Base-by-base conservation (phyloP, 2,888 invertebrate species). In the Brachypalpus laphriformis region DNA sequence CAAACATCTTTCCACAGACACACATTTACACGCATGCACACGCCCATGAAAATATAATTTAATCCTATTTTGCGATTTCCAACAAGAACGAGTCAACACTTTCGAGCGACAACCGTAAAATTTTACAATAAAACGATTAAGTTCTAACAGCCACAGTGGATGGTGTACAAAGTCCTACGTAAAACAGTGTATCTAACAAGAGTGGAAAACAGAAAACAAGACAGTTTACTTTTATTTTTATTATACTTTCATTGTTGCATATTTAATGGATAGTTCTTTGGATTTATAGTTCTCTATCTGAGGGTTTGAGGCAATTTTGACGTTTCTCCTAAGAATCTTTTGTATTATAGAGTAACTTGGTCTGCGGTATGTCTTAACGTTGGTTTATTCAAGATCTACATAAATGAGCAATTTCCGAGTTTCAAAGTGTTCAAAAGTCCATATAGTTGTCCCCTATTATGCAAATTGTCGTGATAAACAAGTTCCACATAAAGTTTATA, bases 111-210 rank as follows among this genome's bases (percentile, higher is more conserved):
- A 76, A 25, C 70, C 56, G 68, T 82, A 59, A 76, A 71, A 42
- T 65, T 57, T 31, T 80, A 65, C 70, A 63, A 70, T 70, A 63
- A 71, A 65, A 45, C 77, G 63, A 76, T 76, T 81, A 81, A 63
- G 68, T 75, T 45, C 14, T 57, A 28, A 63, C 54, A 45, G n/a
- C 28, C 66, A 51, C 40, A 40, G 9, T 34, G 25, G n/a, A n/a
- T 42, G 51, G 20, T 57, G 49, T 8, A 8, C 8, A 34, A 57
- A 59, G 31, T 40, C 57, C 37, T 59, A 57, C n/a, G 47, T 47
- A 28, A 31, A 42, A 59, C 42, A 59, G 28, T 63, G 6, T 63
- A 63, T 31, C 28, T n/a, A 3, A 31, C 18, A 45, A 47, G 16
- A 45, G 20, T 22, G 22, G 5, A 5, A 34, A 45, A 54, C 25